A percentile compares a stretch with the other conserved stretches of the same genome.
Conservation (phyloP, 1,140 invertebrate species). For the Carposina sasakii region DNA sequence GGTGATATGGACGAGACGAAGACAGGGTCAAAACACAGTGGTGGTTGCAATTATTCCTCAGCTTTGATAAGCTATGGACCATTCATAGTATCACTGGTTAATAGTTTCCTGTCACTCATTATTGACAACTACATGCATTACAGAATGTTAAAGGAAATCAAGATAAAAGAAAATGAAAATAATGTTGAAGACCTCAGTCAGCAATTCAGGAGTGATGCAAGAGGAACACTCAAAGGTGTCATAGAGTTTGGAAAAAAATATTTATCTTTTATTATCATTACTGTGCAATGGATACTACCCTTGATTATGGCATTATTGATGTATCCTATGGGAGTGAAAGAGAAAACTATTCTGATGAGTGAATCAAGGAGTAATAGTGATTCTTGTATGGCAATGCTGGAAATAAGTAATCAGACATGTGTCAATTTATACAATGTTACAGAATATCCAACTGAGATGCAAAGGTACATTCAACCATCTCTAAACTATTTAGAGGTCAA, state of each 20-base stretch:
- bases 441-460: constrained; percentile 28
- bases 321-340: constrained; percentile 47
- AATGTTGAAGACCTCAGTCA: constrained; percentile 36
- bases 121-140: constrained; percentile 65
- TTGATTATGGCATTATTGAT: constrained; percentile 39
- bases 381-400: constrained; percentile 46
- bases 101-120: constrained; percentile 53
- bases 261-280: constrained; percentile 39
- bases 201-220: constrained; percentile 14
- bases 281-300: constrained; percentile 52
- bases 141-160: constrained; percentile 38
- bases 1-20: constrained; percentile 33
- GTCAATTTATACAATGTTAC: constrained; percentile 6
- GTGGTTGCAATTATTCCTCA: constrained; percentile 38
- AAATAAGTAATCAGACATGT: constrained; percentile 38
- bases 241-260: constrained; percentile 40
- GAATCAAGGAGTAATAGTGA: constrained; percentile 30
- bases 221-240: constrained; percentile 21
- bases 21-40: constrained; percentile 5
- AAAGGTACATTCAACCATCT: constrained; percentile 30
- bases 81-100: constrained; percentile 54
- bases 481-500: constrained; percentile 37
- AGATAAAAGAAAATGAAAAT: constrained; percentile 41
- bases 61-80: constrained; percentile 56
- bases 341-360: constrained; percentile 22